Conservation (phyloP, 1,140 invertebrate genomes). For the Pseudomyrmex cubaensis region DNA sequence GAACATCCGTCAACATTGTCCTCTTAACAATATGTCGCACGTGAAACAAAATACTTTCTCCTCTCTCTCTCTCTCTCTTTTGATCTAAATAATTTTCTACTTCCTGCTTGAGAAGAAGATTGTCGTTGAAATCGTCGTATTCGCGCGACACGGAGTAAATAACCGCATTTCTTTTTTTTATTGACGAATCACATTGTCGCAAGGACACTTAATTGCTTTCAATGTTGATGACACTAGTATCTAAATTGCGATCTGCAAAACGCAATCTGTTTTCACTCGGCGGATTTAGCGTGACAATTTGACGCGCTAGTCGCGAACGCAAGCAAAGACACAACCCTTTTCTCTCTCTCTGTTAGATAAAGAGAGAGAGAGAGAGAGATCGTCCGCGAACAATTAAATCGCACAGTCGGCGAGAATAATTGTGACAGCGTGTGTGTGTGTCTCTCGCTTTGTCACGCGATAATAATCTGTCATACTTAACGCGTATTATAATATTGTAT, state of each 20-base stretch:
- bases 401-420: constrained; percentile 35
- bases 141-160: too few relatives aligned
- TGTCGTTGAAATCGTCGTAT: not conserved
- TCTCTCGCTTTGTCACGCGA: not conserved
- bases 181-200: not conserved
- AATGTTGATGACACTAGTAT: constrained; percentile 1
- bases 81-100: constrained; percentile 31
- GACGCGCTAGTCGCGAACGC: not conserved
- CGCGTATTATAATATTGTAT: not conserved
- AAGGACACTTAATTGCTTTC: not conserved
- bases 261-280: constrained; percentile 16
- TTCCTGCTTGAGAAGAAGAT: not conserved
- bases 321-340: not conserved
- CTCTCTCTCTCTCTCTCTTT: constrained; percentile 1
- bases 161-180: not conserved
- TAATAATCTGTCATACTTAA: constrained; percentile 41
- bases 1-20: not conserved
- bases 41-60: constrained; percentile 11
- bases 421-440: not conserved
- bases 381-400: constrained; percentile 50
- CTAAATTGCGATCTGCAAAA: not conserved
- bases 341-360: not conserved
- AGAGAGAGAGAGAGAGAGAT: constrained; percentile 20
- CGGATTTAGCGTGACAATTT: not conserved
- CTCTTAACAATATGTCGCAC: constrained; percentile 3